Conservation (phyloP, 1,140 invertebrate species). For the Meloidogyne floridensis region DNA sequence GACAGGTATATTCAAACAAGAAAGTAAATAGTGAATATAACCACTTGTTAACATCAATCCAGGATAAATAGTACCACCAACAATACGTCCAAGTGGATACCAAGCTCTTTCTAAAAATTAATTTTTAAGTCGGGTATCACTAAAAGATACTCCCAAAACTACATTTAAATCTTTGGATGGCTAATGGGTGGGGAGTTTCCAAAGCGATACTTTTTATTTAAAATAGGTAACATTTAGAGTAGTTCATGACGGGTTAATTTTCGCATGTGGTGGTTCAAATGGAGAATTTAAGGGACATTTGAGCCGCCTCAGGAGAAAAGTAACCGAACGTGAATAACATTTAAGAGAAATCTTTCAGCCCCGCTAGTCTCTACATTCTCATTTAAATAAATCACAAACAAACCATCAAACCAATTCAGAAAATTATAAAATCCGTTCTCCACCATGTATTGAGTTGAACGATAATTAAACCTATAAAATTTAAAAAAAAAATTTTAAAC, state of each 20-base stretch:
- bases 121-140: too few relatives aligned
- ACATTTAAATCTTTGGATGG: too few relatives aligned
- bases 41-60: slow-evolving; percentile 98
- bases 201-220: too few relatives aligned
- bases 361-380: not conserved
- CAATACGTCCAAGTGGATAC: slow-evolving; percentile 96
- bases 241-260: too few relatives aligned
- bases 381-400: not conserved
- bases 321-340: too few relatives aligned
- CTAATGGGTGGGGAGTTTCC: too few relatives aligned
- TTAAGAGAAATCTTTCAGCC: too few relatives aligned
- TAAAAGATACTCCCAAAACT: too few relatives aligned
- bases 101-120: slow-evolving; percentile 86
- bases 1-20: slow-evolving; percentile 89
- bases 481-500: slow-evolving; percentile 37
- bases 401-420: slow-evolving; percentile 86
- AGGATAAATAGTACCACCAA: slow-evolving; percentile 85
- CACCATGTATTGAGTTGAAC: slow-evolving; percentile 97
- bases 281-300: too few relatives aligned
- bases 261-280: too few relatives aligned
- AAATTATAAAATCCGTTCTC: slow-evolving; percentile 99
- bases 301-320: too few relatives aligned
- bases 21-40: slow-evolving; percentile 89
- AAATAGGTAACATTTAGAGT: too few relatives aligned
- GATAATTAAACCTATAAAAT: slow-evolving; percentile 89